Conservation (phyloP, 2,888 invertebrate genomes). For the Ophonus ardosiacus region DNA sequence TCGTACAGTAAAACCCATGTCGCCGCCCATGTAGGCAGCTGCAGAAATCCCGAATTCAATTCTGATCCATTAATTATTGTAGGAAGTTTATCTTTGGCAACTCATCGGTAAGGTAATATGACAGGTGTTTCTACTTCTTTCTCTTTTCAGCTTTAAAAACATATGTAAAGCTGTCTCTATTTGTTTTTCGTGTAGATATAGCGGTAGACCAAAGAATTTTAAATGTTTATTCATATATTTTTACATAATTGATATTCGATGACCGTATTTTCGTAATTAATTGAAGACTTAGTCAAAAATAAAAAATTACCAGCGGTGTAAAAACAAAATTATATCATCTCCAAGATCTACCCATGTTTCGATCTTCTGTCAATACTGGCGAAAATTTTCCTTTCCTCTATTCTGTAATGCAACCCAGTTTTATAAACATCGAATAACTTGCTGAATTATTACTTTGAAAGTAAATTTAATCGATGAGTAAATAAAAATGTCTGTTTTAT, state of each 20-base stretch:
- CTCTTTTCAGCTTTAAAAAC: background rate
- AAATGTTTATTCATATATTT: background rate
- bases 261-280: background rate
- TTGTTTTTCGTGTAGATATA: background rate
- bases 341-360: no score
- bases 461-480: no score
- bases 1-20: conserved; percentile 38
- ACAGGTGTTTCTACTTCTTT: conserved; percentile 40
- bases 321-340: no score
- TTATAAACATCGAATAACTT: no score
- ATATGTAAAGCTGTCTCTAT: background rate
- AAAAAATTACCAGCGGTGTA: no score
- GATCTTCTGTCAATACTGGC: no score
- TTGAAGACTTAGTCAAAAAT: background rate
- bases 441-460: no score
- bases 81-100: conserved; percentile 35
- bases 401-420: no score
- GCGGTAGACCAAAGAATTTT: background rate
- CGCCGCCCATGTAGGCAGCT: conserved; percentile 41
- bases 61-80: conserved; percentile 50
- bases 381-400: no score
- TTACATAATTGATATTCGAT: background rate
- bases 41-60: conserved; percentile 17
- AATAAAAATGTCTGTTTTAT: no score
- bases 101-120: conserved; percentile 45